Conservation (phyloP, 1,140 invertebrate genomes). For the Cydia fagiglandana region DNA sequence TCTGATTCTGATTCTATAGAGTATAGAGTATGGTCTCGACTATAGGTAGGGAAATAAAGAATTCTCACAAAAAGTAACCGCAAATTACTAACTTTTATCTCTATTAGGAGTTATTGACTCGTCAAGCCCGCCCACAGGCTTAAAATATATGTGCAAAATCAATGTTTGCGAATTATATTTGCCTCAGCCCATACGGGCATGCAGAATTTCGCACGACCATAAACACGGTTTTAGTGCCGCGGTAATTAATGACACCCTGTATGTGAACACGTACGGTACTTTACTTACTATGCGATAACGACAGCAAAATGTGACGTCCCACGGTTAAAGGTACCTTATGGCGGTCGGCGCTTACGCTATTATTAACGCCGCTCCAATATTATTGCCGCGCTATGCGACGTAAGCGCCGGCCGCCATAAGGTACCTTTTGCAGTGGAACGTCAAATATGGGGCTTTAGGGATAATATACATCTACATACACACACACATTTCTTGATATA, state of each 20-base stretch:
- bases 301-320: too few relatives aligned
- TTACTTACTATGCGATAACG: background rate
- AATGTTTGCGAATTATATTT: conserved; percentile 26
- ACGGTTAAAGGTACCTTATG: too few relatives aligned
- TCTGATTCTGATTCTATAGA: too few relatives aligned
- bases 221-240: conserved; percentile 3
- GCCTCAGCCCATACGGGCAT: conserved; percentile 7
- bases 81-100: background rate
- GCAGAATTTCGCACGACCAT: conserved; percentile 30
- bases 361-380: too few relatives aligned
- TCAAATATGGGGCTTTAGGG: background rate
- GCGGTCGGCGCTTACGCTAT: too few relatives aligned
- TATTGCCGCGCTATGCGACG: too few relatives aligned
- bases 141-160: conserved; percentile 12
- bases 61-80: background rate
- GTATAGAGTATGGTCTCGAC: too few relatives aligned
- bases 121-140: conserved; percentile 7
- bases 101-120: conserved; percentile 21
- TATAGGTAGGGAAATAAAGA: too few relatives aligned
- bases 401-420: too few relatives aligned
- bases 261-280: conserved; percentile 17
- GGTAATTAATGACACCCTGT: conserved; percentile 31
- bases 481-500: too few relatives aligned
- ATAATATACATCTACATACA: background rate
- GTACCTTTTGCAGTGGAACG: too few relatives aligned